Evolutionary conservation across 2,113 vertebrate genomes (phyloP).

Genomic region (Heloderma charlesbogerti): DNA sequence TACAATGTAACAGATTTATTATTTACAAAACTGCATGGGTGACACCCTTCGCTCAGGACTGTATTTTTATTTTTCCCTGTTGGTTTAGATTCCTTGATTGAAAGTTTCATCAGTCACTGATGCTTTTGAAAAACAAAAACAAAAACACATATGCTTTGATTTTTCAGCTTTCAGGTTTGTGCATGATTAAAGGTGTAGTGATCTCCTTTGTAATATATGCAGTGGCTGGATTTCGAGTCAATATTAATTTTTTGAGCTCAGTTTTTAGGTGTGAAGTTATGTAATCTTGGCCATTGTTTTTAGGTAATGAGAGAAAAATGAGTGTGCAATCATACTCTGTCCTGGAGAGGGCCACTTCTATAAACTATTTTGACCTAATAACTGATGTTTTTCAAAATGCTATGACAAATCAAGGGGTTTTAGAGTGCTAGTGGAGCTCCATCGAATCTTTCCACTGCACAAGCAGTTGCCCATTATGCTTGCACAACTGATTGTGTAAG

Average conservation of each 20-base stretch:
- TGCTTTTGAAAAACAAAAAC: background rate
- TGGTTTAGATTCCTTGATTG: background rate
- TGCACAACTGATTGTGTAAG: no score
- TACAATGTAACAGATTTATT: conserved; percentile 4
- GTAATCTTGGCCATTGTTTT: background rate
- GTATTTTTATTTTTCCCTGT: background rate
- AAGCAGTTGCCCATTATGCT: conserved; percentile 7
- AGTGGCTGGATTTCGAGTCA: background rate
- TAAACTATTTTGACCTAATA: conserved; percentile 48
- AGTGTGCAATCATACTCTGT: conserved; percentile 29
- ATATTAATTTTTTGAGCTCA: background rate
- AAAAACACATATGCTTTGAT: background rate
- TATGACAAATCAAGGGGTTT: conserved; percentile 44
- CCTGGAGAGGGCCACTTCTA: conserved; percentile 30
- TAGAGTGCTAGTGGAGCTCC: conserved; percentile 21
- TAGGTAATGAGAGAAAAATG: conserved; percentile 9
- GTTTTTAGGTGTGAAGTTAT: conserved; percentile 30
- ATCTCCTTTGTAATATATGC: background rate
- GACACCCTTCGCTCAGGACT: conserved; percentile 2
- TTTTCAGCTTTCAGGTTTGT: conserved; percentile 9
- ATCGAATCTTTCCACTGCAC: no score
- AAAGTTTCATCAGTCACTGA: background rate
- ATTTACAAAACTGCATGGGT: background rate
- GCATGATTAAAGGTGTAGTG: background rate
- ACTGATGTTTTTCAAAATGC: conserved; percentile 48